These are phyloP conservation scores for Mylabris sibirica DNA, from an alignment of 2,888 invertebrate genomes.

Conservation along the genomic window DNA sequence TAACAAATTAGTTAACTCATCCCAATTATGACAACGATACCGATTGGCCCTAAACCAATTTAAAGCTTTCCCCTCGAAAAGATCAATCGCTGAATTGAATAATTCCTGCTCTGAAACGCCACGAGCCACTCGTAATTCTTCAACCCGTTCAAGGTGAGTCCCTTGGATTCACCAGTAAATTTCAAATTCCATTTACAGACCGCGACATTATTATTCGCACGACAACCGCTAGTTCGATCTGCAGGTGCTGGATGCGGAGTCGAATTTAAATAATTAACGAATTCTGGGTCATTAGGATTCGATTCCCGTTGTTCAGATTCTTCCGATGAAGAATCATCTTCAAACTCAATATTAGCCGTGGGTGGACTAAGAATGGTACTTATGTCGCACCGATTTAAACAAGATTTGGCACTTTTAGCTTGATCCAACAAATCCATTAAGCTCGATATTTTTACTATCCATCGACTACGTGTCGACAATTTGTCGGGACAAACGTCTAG, in stretches of 20 bases:
- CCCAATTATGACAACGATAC: slow-evolving; percentile 22
- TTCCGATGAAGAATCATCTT: too few species aligned
- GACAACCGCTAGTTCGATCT: too few species aligned
- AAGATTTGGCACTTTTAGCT: neutral
- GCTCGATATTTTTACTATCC: neutral
- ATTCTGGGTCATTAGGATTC: too few species aligned
- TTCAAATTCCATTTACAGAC: too few species aligned
- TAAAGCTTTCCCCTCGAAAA: slow-evolving; percentile 35
- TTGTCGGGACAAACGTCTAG: too few species aligned
- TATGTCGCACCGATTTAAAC: neutral
- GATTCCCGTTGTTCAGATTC: too few species aligned
- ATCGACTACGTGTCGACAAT: neutral
- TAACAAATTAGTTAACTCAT: slow-evolving; percentile 18
- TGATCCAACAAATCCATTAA: neutral
- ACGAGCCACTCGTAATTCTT: slow-evolving; percentile 36
- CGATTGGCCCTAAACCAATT: slow-evolving; percentile 37
- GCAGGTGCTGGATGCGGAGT: too few species aligned
- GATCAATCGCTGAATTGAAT: slow-evolving; percentile 32
- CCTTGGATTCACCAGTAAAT: too few species aligned
- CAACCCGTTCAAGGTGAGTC: slow-evolving; percentile 29
- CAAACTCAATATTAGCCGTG: too few species aligned
- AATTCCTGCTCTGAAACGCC: slow-evolving; percentile 30
- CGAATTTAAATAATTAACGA: too few species aligned
- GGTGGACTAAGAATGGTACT: neutral
- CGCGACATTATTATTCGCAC: too few species aligned